phyloP scores from a whole-genome alignment of 2,113 vertebrate species.

The Neogale vison region DNA sequence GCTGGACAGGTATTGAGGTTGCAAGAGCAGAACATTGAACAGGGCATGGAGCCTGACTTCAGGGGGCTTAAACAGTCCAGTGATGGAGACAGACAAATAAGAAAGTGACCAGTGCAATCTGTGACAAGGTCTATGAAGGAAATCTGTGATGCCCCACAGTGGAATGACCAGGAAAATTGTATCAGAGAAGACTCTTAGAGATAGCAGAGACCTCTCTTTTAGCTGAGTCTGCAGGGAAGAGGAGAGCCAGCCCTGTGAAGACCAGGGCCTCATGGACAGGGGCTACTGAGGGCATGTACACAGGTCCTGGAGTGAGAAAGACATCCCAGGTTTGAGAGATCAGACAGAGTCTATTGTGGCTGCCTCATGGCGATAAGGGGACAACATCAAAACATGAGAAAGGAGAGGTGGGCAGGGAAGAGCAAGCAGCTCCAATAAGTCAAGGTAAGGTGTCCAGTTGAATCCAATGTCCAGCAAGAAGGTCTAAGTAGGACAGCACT shows the following conservation, averaged over 20 bases:
- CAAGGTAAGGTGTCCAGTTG: neutral
- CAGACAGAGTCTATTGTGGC: neutral
- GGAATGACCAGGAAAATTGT: neutral
- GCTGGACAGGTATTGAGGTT: neutral
- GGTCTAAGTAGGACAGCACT: neutral
- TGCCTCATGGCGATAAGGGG: neutral
- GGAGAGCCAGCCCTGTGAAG: neutral
- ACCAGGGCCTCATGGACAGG: neutral
- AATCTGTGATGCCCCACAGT: neutral
- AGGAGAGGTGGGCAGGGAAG: neutral
- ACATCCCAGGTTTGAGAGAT: neutral
- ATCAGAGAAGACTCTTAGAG: neutral
- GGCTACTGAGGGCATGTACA: neutral
- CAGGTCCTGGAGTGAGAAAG: neutral
- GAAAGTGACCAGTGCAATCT: neutral
- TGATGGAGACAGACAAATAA: neutral
- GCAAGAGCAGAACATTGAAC: neutral
- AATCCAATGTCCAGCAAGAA: neutral
- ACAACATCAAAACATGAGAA: neutral
- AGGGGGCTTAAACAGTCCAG: neutral
- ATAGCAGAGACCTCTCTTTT: neutral
- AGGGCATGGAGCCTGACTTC: neutral
- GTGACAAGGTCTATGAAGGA: neutral
- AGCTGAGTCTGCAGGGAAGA: neutral
- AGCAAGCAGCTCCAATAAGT: neutral